Percentiles rank a stretch among this genome's conserved stretches.
These are phyloP conservation scores for Drosophila formosana DNA, from an alignment of 2,888 invertebrate species.

Conservation along the genomic window DNA sequence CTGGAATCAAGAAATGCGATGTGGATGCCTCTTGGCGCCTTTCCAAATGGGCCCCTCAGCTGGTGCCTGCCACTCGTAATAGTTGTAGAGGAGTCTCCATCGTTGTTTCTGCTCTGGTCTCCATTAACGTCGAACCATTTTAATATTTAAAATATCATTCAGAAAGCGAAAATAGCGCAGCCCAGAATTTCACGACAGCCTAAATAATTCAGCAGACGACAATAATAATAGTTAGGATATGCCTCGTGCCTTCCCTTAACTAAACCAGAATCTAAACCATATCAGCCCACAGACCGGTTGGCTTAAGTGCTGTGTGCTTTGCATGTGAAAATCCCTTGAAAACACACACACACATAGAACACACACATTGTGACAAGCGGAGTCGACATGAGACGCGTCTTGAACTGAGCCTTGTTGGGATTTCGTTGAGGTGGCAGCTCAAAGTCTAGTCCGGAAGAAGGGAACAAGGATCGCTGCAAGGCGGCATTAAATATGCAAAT, in stretches of 20 bases:
- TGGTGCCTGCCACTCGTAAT: conserved; percentile 28
- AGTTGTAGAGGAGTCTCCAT: conserved; percentile 16
- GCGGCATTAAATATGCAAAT: conserved; percentile 48
- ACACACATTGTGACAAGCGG: conserved; percentile 27
- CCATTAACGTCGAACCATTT: conserved; percentile 54
- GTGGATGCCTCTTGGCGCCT: conserved; percentile 34
- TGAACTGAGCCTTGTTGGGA: conserved; percentile 19
- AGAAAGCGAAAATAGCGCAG: conserved; percentile 39
- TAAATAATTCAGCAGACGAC: conserved; percentile 68
- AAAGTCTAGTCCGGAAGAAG: conserved; percentile 11
- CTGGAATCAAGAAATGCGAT: conserved; percentile 28
- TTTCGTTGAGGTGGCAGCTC: conserved; percentile 25
- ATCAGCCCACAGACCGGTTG: conserved; percentile 13
- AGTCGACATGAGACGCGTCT: conserved; percentile 4
- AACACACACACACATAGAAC: conserved; percentile 19
- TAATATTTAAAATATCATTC: conserved; percentile 64
- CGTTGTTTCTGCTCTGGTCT: conserved; percentile 16
- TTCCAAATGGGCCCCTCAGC: conserved; percentile 46
- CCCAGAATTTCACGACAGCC: conserved; percentile 33
- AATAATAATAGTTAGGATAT: conserved; percentile 64
- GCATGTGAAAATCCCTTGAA: conserved; percentile 53
- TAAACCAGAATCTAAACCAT: conserved; percentile 1
- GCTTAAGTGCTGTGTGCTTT: conserved; percentile 67
- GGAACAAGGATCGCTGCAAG: conserved; percentile 27
- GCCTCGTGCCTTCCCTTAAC: conserved; percentile 23